phyloP scores from a whole-genome alignment of 2,113 vertebrate species.

The Paramormyrops kingsleyae region DNA sequence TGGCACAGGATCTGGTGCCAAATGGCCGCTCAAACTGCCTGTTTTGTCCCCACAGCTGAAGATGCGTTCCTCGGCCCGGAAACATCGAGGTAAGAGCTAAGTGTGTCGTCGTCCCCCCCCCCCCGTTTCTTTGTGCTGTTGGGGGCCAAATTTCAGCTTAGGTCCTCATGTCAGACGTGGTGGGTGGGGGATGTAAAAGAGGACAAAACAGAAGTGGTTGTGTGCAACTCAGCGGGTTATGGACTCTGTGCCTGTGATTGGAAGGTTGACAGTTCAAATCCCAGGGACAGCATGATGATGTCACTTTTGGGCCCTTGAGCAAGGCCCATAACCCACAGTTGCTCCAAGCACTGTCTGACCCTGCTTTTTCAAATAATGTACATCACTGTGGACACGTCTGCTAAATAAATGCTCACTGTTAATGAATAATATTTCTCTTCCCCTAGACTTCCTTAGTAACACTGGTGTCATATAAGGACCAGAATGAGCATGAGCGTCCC shows the following conservation, averaged over 20 bases:
- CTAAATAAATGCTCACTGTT: not conserved
- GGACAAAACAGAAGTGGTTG: not conserved
- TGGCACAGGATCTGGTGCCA: not conserved
- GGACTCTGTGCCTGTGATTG: not conserved
- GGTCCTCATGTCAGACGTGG: not conserved
- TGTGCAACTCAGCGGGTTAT: not conserved
- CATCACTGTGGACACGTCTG: not conserved
- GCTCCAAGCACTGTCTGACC: not conserved
- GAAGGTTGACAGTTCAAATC: not conserved
- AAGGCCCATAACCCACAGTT: not conserved
- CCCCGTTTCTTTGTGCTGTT: not conserved
- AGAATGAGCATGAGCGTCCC: conserved; percentile 47
- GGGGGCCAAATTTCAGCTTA: not conserved
- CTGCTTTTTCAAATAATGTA: not conserved
- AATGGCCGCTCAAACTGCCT: not conserved
- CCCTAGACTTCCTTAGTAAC: conserved; percentile 51
- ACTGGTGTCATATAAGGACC: conserved; percentile 60
- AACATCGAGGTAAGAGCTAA: not conserved
- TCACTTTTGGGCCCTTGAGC: not conserved
- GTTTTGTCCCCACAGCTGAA: not conserved
- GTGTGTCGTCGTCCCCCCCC: not conserved
- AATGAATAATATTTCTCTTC: not conserved
- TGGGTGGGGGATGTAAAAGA: not conserved
- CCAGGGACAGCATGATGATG: not conserved
- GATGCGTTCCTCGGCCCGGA: not conserved